Evolutionary conservation across 2,888 invertebrate genomes (phyloP), one percentile per base, ranked within the genome.

Genomic region (Chloroclystis v-ata): DNA sequence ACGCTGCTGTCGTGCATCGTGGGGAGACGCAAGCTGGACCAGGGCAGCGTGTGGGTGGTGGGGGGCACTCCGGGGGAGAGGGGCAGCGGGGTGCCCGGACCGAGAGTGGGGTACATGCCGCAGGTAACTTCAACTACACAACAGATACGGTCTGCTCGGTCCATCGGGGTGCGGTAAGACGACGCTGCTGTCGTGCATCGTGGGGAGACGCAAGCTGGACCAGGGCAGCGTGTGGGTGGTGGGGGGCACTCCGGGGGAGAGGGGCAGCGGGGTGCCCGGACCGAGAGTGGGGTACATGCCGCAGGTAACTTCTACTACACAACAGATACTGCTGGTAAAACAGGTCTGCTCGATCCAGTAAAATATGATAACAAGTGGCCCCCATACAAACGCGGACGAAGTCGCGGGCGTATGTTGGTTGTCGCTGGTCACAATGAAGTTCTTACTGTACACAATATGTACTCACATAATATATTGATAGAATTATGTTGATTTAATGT

Each of bases 141-240:
- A 12, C 80, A 94, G 94, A 64, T 97, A 97, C 72, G 96, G 96
- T 20, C 89, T 97, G 5, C 88, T 97, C 12, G 97, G 97, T 1
- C 94, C 97, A 0, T 96, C 96, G 60, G 97, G 97, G 4, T 97
- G 97, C 69, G 96, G 96, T 3, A 97, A 97, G 74, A 97, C 97
- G 0, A 97, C 97, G 0, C 80, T 97, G 2, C 87, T 97, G 6
- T 92, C 95, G 40, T 95, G 95, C 77, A 91, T 96, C 56, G 94
- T 97, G 4, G 97, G 97, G 0, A 89, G 94, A 56, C 89, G 92
- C 51, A 82, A 89, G 41, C 82, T 96, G 30, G 91, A 95, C 72
- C 89, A 89, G 11, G 97, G 97, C 0, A 90, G 91, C 10, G 83
- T 96, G 6, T 89, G 90, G 74, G 94, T 95, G 0, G 85, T 96